These are phyloP conservation scores for Yponomeuta cagnagella DNA, from an alignment of 2,888 invertebrate species.

Conservation along the genomic window DNA sequence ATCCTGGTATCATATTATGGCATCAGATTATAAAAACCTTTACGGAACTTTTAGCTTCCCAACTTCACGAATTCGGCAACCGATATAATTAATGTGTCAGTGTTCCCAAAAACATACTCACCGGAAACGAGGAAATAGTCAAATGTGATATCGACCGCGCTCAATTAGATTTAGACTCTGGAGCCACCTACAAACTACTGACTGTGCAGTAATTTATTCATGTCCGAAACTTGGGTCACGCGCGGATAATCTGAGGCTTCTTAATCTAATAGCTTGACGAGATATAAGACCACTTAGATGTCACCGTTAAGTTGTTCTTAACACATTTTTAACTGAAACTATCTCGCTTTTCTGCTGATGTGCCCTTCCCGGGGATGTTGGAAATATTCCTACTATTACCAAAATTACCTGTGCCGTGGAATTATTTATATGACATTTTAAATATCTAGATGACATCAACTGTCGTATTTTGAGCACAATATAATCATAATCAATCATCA, in stretches of 20 bases:
- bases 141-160: constrained; percentile 1
- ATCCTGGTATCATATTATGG: too few relatives aligned
- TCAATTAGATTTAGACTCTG: constrained; percentile 31
- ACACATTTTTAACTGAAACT: too few relatives aligned
- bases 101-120: not conserved
- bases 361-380: too few relatives aligned
- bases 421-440: too few relatives aligned
- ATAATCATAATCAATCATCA: too few relatives aligned
- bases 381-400: too few relatives aligned
- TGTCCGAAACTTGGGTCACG: constrained; percentile 31
- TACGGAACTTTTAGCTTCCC: too few relatives aligned
- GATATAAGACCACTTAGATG: not conserved
- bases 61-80: not conserved
- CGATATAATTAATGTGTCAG: not conserved
- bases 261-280: constrained; percentile 5
- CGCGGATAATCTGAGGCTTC: constrained; percentile 20
- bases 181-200: constrained; percentile 28
- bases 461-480: too few relatives aligned
- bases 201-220: constrained; percentile 32
- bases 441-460: too few relatives aligned
- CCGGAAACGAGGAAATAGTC: not conserved
- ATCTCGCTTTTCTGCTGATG: too few relatives aligned
- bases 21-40: too few relatives aligned
- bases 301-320: not conserved
- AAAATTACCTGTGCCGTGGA: too few relatives aligned